Evolutionary conservation across 1,140 invertebrate genomes (phyloP).

Genomic region (Megalonaias nervosa): DNA sequence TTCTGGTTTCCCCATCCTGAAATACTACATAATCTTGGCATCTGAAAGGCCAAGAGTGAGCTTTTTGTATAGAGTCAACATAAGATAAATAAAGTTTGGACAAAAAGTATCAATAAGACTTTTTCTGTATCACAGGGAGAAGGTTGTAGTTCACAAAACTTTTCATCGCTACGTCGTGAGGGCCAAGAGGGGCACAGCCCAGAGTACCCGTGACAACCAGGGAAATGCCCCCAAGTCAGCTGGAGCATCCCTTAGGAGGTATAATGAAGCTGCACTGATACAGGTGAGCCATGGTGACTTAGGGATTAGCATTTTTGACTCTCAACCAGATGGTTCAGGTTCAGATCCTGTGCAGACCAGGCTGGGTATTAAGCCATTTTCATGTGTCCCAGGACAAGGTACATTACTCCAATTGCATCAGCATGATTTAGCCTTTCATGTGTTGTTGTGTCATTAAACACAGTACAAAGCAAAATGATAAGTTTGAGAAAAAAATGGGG

Average conservation of each 20-base stretch:
- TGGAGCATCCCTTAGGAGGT: constrained; percentile 84
- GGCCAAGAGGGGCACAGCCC: constrained; percentile 86
- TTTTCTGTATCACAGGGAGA: constrained; percentile 64
- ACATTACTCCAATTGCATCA: too few species aligned
- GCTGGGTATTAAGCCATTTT: not conserved
- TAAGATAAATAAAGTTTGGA: too few species aligned
- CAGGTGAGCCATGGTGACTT: constrained; percentile 44
- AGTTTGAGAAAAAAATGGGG: too few species aligned
- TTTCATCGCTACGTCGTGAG: constrained; percentile 90
- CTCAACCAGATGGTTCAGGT: too few species aligned
- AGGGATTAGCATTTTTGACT: not conserved
- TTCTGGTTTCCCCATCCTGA: too few species aligned
- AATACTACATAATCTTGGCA: too few species aligned
- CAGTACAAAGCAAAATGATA: not conserved
- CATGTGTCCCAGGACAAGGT: not conserved
- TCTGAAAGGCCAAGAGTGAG: too few species aligned
- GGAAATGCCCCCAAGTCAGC: constrained; percentile 82
- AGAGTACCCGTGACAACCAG: constrained; percentile 80
- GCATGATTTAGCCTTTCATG: too few species aligned
- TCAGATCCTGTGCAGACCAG: not conserved
- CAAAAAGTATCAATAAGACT: too few species aligned
- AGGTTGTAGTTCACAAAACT: constrained; percentile 85
- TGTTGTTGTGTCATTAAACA: too few species aligned
- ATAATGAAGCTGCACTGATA: constrained; percentile 78
- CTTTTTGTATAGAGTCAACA: too few species aligned